Evolutionary conservation across 2,888 invertebrate genomes (phyloP).

Genomic region (Mycalesis mineus): DNA sequence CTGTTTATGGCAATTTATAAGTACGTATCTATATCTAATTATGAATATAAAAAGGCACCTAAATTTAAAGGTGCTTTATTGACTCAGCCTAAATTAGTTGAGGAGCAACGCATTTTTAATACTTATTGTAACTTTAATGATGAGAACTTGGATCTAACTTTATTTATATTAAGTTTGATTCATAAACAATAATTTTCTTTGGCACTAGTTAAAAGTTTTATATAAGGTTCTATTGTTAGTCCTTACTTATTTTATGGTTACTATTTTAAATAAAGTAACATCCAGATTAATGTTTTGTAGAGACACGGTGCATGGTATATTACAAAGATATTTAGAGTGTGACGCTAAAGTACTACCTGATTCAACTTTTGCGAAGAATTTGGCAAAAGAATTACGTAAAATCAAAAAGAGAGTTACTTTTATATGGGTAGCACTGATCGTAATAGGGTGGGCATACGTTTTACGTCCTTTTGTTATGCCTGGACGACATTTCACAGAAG

Average conservation of each 20-base stretch:
- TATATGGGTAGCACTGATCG: constrained; percentile 45
- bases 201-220: too few relatives aligned
- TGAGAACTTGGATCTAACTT: too few relatives aligned
- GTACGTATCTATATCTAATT: constrained; percentile 31
- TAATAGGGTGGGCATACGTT: constrained; percentile 42
- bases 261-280: neutral
- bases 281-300: constrained; percentile 31
- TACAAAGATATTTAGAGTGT: constrained; percentile 37
- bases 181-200: too few relatives aligned
- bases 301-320: constrained; percentile 37
- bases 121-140: too few relatives aligned
- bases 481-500: constrained; percentile 45
- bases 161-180: too few relatives aligned
- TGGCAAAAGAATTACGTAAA: constrained; percentile 33
- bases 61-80: too few relatives aligned
- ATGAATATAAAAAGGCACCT: neutral
- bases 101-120: too few relatives aligned
- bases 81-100: too few relatives aligned
- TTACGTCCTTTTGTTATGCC: constrained; percentile 35
- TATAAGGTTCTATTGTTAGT: neutral
- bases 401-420: constrained; percentile 47
- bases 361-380: constrained; percentile 41
- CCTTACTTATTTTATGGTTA: neutral
- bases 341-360: constrained; percentile 35
- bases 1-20: constrained; percentile 40